Evolutionary conservation across 2,113 vertebrate species (phyloP).

Genomic region (Lagopus leucura): DNA sequence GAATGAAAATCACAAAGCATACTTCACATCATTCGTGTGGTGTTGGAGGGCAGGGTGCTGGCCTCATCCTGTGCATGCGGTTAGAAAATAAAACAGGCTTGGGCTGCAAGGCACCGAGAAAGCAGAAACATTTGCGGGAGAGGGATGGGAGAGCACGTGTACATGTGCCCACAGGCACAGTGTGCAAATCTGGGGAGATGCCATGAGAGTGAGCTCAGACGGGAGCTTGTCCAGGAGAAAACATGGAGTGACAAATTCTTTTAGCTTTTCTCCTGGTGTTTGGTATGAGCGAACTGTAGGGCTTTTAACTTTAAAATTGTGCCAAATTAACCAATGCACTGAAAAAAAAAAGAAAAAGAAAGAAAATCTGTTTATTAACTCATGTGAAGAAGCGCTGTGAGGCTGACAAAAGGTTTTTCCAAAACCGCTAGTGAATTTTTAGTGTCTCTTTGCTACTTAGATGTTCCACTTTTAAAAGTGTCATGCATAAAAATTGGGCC

Average conservation of each 20-base stretch:
- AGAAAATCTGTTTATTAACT: neutral
- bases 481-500: rapidly evolving
- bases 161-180: neutral
- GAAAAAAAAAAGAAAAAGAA: neutral
- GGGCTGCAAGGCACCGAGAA: neutral
- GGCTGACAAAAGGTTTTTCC: neutral
- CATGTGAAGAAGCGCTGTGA: neutral
- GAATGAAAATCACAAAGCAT: neutral
- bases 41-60: neutral
- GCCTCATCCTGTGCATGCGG: neutral
- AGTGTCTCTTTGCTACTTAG: neutral
- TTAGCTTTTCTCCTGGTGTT: neutral
- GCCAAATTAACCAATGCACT: neutral
- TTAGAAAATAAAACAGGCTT: neutral
- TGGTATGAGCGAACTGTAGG: neutral
- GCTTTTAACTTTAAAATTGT: neutral
- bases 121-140: neutral
- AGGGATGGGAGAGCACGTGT: neutral
- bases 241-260: neutral
- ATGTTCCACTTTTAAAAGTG: neutral
- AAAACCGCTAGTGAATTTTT: neutral
- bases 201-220: neutral
- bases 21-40: neutral
- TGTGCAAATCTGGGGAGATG: neutral
- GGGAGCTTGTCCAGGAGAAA: neutral